These are phyloP conservation scores for Quadroppia sp. DNA, from an alignment of 2,888 invertebrate species.

Conservation along the genomic window DNA sequence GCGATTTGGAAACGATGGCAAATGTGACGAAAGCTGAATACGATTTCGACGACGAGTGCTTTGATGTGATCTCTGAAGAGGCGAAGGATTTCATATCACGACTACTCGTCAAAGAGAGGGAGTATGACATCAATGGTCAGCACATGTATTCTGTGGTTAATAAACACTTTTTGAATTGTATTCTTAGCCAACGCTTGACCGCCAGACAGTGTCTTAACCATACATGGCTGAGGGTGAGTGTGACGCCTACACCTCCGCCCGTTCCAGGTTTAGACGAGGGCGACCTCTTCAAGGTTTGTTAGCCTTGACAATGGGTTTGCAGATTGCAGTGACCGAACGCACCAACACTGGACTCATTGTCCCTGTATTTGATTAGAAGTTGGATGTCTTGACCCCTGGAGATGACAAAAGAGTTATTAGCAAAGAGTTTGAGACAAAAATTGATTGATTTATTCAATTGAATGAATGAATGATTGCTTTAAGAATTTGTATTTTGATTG, in stretches of 20 bases:
- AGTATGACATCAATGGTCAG: constrained; percentile 61
- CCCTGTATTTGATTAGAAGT: no score
- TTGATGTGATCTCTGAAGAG: constrained; percentile 85
- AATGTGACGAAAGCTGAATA: constrained; percentile 95
- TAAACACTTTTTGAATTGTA: not conserved
- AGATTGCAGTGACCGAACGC: constrained; percentile 55
- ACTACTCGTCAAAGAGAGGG: constrained; percentile 83
- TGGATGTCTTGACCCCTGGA: not conserved
- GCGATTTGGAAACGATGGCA: constrained; percentile 96
- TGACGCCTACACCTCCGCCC: constrained; percentile 24
- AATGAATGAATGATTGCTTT: no score
- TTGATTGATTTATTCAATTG: no score
- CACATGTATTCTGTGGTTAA: not conserved
- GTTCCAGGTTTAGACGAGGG: constrained; percentile 28
- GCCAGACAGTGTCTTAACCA: constrained; percentile 79
- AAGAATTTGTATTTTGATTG: no score
- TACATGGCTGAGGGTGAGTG: constrained; percentile 66
- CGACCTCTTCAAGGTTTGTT: constrained; percentile 5
- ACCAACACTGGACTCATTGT: no score
- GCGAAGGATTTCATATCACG: constrained; percentile 93
- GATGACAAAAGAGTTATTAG: no score
- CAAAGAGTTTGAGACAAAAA: no score
- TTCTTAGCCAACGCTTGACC: constrained; percentile 70
- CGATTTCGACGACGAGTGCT: constrained; percentile 96
- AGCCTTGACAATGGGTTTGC: not conserved